Evolutionary conservation across 2,113 vertebrate species (phyloP).

Genomic region (Xiphophorus hellerii): DNA sequence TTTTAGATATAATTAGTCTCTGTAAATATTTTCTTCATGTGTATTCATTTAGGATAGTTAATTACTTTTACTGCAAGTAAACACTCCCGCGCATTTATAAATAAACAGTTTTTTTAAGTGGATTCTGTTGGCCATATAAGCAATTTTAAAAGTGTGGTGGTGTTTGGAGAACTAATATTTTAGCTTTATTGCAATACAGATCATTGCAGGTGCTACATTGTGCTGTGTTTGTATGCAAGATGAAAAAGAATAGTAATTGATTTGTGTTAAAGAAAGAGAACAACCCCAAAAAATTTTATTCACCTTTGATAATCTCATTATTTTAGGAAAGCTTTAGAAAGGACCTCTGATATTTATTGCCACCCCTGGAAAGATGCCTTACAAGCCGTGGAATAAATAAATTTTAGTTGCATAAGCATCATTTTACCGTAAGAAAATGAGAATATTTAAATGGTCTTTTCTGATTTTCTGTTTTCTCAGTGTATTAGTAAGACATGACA

Average conservation of each 20-base stretch:
- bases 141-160: constrained; percentile 19
- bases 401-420: too few relatives aligned
- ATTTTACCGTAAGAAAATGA: too few relatives aligned
- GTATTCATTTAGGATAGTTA: constrained; percentile 31
- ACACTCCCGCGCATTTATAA: constrained; percentile 35
- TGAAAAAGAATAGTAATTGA: not conserved
- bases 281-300: too few relatives aligned
- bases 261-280: too few relatives aligned
- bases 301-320: too few relatives aligned
- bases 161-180: constrained; percentile 17
- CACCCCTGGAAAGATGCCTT: too few relatives aligned
- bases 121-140: constrained; percentile 9
- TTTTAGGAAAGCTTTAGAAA: too few relatives aligned
- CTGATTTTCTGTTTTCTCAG: too few relatives aligned
- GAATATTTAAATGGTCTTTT: too few relatives aligned
- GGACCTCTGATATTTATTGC: too few relatives aligned
- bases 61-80: constrained; percentile 45
- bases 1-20: constrained; percentile 47
- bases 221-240: constrained; percentile 3
- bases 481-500: too few relatives aligned
- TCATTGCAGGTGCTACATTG: constrained; percentile 32
- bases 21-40: constrained; percentile 47
- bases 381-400: too few relatives aligned
- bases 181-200: constrained; percentile 24
- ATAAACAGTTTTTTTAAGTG: constrained; percentile 20